Evolutionary conservation across 2,113 vertebrate genomes (phyloP).

Genomic region (Lophotis ruficrista): DNA sequence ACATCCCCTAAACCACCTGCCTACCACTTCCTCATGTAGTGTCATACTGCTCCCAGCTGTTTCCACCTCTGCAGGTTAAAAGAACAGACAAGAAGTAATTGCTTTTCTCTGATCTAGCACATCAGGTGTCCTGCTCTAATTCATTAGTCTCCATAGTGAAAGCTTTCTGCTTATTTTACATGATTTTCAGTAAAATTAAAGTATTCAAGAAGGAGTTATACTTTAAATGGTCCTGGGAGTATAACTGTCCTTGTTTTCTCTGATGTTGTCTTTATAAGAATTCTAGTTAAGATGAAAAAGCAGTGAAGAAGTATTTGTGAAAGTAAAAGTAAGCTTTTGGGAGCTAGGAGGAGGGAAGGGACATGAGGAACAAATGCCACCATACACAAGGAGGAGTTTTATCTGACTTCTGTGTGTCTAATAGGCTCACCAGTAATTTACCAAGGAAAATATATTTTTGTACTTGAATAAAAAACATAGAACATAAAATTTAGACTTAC

Average conservation of each 20-base stretch:
- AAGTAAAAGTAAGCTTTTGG: background rate
- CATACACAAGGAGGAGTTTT: rapidly evolving
- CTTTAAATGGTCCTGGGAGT: background rate
- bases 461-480: background rate
- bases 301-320: background rate
- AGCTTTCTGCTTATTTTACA: background rate
- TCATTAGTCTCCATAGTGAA: background rate
- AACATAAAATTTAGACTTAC: background rate
- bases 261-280: background rate
- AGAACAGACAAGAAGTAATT: background rate
- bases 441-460: background rate
- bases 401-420: background rate
- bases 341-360: background rate
- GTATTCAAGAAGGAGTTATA: background rate
- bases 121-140: background rate
- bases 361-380: background rate
- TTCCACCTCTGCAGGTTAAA: background rate
- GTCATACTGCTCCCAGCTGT: background rate
- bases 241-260: background rate
- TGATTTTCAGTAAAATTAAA: background rate
- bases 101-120: background rate
- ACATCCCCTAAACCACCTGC: rapidly evolving
- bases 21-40: rapidly evolving
- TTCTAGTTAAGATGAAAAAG: background rate
- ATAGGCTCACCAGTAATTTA: background rate